Conservation (phyloP, 2,797 vertebrate genomes). For the Carduelis carduelis region DNA sequence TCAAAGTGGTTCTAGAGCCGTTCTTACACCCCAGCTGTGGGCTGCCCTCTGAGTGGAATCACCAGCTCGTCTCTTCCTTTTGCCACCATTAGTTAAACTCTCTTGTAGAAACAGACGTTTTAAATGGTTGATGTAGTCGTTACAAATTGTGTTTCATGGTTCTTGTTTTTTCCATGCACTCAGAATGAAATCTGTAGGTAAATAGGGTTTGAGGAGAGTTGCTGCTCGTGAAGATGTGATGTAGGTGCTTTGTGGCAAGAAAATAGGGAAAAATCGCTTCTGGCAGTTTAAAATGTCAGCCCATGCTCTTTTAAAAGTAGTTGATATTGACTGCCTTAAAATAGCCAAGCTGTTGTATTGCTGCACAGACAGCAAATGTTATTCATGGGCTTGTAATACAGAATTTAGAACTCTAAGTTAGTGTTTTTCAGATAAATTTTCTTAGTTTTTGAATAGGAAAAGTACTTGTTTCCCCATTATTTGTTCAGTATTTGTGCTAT, state of each 20-base stretch:
- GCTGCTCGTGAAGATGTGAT: rapidly evolving
- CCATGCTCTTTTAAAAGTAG: not conserved
- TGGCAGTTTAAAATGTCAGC: not conserved
- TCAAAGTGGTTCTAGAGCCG: not conserved
- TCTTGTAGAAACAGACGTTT: rapidly evolving
- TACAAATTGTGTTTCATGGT: rapidly evolving
- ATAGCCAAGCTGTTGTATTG: not conserved
- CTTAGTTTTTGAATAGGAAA: not conserved
- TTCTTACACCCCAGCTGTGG: rapidly evolving
- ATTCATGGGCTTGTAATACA: not conserved
- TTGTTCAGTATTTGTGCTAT: not conserved
- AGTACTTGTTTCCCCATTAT: not conserved
- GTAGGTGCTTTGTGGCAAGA: not conserved
- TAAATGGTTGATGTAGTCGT: not conserved
- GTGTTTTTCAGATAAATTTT: not conserved
- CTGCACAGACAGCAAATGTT: not conserved
- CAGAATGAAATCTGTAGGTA: rapidly evolving
- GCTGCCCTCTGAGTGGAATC: rapidly evolving
- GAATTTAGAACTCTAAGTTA: not conserved
- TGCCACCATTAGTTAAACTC: not conserved
- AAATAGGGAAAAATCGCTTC: not conserved
- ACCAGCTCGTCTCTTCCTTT: rapidly evolving
- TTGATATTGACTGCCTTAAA: not conserved
- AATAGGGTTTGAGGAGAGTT: not conserved
- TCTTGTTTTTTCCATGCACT: rapidly evolving